These are phyloP conservation scores for Neotoxoptera formosana DNA, from an alignment of 1,140 invertebrate species.

Conservation along the genomic window DNA sequence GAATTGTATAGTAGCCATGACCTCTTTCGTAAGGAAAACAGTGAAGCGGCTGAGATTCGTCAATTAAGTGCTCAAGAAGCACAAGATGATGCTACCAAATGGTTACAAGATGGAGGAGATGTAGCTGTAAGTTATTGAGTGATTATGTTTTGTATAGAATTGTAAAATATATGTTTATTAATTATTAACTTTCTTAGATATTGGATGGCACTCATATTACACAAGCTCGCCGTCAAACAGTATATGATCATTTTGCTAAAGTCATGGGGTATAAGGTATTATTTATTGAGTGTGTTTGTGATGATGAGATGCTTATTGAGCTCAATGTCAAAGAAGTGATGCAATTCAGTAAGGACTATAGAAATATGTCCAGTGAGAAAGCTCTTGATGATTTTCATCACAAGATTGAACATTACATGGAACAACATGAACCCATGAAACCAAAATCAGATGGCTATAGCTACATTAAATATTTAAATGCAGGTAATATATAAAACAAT, in stretches of 20 bases:
- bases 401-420: conserved; percentile 85
- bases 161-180: conserved; percentile 21
- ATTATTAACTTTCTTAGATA: conserved; percentile 73
- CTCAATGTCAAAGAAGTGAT: conserved; percentile 90
- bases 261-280: conserved; percentile 85
- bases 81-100: conserved; percentile 81
- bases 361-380: conserved; percentile 75
- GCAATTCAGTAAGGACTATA: conserved; percentile 89
- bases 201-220: conserved; percentile 95
- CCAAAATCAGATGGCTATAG: conserved; percentile 65
- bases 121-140: conserved; percentile 76
- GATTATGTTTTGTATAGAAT: not conserved
- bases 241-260: conserved; percentile 76
- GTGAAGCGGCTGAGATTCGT: conserved; percentile 78
- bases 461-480: conserved; percentile 79
- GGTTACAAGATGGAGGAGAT: conserved; percentile 78
- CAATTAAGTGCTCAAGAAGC: conserved; percentile 83
- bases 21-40: conserved; percentile 85
- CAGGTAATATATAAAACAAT: conserved; percentile 64
- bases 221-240: conserved; percentile 76
- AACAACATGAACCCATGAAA: conserved; percentile 81
- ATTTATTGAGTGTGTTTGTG: conserved; percentile 92
- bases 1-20: conserved; percentile 81
- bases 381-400: conserved; percentile 83
- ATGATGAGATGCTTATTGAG: conserved; percentile 81